Conservation (phyloP, 2,888 invertebrate genomes). For the Eilema depressum region DNA sequence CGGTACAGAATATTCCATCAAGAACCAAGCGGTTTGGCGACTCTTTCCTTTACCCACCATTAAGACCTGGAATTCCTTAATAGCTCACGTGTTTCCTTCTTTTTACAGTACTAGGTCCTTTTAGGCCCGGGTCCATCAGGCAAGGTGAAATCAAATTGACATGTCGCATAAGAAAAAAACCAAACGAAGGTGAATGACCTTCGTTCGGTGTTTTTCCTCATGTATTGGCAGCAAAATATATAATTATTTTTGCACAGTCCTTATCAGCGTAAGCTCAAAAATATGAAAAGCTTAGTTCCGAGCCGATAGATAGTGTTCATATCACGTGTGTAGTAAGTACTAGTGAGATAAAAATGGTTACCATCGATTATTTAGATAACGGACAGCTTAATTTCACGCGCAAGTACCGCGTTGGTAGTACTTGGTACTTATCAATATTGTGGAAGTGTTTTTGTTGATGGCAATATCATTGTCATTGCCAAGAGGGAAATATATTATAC, state of each 20-base stretch:
- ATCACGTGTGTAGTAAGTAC: background rate
- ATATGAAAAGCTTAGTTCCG: conserved; percentile 11
- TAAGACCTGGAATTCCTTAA: no score
- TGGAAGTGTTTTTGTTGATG: conserved; percentile 9
- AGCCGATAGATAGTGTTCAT: conserved; percentile 12
- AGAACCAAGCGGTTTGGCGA: no score
- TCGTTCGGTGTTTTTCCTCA: no score
- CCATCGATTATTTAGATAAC: conserved; percentile 11
- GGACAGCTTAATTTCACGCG: conserved; percentile 5
- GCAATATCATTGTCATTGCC: conserved; percentile 9
- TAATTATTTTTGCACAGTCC: conserved; percentile 8
- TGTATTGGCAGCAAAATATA: background rate
- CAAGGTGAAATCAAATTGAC: no score
- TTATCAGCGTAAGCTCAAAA: conserved; percentile 1
- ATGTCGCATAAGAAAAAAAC: background rate
- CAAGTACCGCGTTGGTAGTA: background rate
- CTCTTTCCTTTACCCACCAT: no score
- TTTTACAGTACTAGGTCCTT: no score
- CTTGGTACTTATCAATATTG: no score
- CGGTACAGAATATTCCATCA: no score
- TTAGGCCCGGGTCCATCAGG: no score
- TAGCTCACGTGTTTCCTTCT: no score
- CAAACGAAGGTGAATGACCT: no score
- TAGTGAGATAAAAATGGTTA: conserved; percentile 13
- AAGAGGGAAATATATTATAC: background rate